phyloP scores from a whole-genome alignment of 2,113 vertebrate species.

The Egretta garzetta region DNA sequence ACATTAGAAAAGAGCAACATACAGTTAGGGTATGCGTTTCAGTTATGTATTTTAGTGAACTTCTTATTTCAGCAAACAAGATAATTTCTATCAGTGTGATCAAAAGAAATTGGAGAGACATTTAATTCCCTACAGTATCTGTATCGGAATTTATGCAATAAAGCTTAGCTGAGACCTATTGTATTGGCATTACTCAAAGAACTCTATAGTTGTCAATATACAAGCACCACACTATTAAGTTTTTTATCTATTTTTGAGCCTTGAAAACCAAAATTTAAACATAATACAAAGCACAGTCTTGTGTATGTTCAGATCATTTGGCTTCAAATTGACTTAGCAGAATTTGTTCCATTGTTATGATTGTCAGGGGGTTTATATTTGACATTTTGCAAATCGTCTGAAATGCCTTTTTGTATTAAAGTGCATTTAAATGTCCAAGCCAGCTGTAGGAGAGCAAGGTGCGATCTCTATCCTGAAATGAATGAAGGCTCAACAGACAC shows the following conservation, averaged over 20 bases:
- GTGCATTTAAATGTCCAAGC: background rate
- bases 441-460: background rate
- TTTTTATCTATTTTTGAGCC: background rate
- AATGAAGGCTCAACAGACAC: background rate
- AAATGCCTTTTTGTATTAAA: background rate
- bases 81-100: background rate
- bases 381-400: background rate
- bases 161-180: background rate
- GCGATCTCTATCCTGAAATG: background rate
- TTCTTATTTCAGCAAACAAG: background rate
- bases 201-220: background rate
- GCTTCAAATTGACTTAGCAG: background rate
- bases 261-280: background rate
- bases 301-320: background rate
- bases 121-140: background rate
- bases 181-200: background rate
- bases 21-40: background rate
- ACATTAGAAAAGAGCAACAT: background rate
- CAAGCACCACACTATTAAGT: rapidly evolving
- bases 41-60: background rate
- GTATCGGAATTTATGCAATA: background rate
- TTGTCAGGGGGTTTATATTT: background rate
- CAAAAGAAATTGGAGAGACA: background rate
- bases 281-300: background rate
- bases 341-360: rapidly evolving